Evolutionary conservation across 2,113 vertebrate genomes (phyloP).

Genomic region (Oophaga pumilio): DNA sequence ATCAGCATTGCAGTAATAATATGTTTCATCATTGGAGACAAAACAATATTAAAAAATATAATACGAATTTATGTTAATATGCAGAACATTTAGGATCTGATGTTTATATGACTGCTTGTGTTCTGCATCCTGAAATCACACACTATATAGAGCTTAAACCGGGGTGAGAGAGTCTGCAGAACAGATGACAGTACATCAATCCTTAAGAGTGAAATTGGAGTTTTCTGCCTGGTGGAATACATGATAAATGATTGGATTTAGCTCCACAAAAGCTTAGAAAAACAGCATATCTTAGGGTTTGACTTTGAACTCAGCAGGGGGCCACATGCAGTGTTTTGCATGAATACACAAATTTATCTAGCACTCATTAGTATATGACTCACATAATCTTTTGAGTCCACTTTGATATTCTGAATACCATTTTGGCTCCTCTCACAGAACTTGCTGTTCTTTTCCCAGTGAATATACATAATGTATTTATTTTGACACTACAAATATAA

Average conservation of each 20-base stretch:
- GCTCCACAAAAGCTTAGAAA: conserved; percentile 31
- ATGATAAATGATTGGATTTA: conserved; percentile 46
- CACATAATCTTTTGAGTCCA: conserved; percentile 11
- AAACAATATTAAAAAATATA: background rate
- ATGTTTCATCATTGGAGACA: background rate
- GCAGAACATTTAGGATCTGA: background rate
- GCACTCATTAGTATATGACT: conserved; percentile 38
- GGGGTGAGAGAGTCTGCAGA: conserved; percentile 9
- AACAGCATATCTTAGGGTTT: conserved; percentile 36
- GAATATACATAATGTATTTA: conserved; percentile 48
- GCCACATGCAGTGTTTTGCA: conserved; percentile 30
- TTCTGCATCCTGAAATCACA: background rate
- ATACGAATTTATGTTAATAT: background rate
- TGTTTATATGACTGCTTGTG: background rate
- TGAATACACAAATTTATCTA: conserved; percentile 43
- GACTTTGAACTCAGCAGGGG: conserved; percentile 44
- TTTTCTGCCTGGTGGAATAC: conserved; percentile 28
- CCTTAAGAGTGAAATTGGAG: conserved; percentile 17
- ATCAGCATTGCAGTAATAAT: too few species aligned
- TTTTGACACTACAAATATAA: conserved; percentile 33
- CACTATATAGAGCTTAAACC: conserved; percentile 1
- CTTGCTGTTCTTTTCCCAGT: background rate
- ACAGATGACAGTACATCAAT: conserved; percentile 27
- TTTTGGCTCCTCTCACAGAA: background rate
- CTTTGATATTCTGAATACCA: conserved; percentile 22